A percentile compares a stretch with the other conserved stretches of the same genome.
Conservation (phyloP, 1,140 invertebrate species). For the Drosophila kikkawai region DNA sequence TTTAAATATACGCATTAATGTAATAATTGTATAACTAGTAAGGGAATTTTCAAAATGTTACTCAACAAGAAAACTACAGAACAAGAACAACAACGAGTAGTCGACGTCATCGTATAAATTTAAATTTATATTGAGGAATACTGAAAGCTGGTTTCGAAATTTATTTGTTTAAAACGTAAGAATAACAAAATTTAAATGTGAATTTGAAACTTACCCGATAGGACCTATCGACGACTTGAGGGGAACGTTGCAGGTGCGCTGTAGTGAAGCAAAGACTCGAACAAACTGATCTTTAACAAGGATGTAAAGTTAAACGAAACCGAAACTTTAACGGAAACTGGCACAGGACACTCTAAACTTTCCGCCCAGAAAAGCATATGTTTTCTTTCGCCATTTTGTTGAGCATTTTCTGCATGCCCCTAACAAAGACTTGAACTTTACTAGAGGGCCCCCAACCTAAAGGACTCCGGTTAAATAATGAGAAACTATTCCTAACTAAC, state of each 20-base stretch:
- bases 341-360: constrained; percentile 70
- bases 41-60: constrained; percentile 70
- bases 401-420: constrained; percentile 54
- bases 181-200: constrained; percentile 59
- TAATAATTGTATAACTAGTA: constrained; percentile 71
- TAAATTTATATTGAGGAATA: constrained; percentile 64
- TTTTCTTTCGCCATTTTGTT: constrained; percentile 33
- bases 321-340: constrained; percentile 39
- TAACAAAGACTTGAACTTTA: constrained; percentile 65
- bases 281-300: constrained; percentile 32
- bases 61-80: constrained; percentile 48
- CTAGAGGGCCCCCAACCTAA: constrained; percentile 33
- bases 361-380: constrained; percentile 66
- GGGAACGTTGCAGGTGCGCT: constrained; percentile 56
- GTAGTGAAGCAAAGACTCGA: constrained; percentile 51
- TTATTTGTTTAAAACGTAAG: constrained; percentile 31
- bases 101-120: constrained; percentile 70
- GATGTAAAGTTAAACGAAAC: constrained; percentile 33
- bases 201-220: constrained; percentile 57
- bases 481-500: constrained; percentile 69
- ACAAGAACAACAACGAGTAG: constrained; percentile 66
- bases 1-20: constrained; percentile 63
- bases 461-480: constrained; percentile 35
- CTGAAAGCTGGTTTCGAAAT: constrained; percentile 78
- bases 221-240: constrained; percentile 34